phyloP scores from a whole-genome alignment of 2,797 vertebrate genomes.

The Coregonus suidteri region DNA sequence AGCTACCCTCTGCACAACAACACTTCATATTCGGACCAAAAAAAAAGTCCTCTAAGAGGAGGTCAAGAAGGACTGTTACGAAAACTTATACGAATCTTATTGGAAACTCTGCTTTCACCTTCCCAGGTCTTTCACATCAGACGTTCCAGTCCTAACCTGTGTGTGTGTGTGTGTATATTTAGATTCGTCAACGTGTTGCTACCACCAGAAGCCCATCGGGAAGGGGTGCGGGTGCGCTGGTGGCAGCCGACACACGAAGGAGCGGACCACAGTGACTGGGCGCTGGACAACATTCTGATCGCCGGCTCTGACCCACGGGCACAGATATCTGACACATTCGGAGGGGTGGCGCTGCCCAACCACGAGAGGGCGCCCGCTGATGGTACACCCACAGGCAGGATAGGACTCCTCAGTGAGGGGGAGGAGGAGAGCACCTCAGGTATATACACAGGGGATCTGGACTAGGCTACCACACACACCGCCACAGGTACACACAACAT shows the following conservation, averaged over 20 bases:
- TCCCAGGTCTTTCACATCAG: too few relatives aligned
- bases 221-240: constrained; percentile 94
- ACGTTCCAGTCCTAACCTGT: neutral
- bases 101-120: too few relatives aligned
- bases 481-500: too few relatives aligned
- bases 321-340: constrained; percentile 94
- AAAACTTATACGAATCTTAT: too few relatives aligned
- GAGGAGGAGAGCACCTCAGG: constrained; percentile 81
- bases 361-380: constrained; percentile 91
- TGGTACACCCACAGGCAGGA: constrained; percentile 78
- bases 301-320: constrained; percentile 89
- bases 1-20: too few relatives aligned
- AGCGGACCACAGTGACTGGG: constrained; percentile 93
- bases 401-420: constrained; percentile 75
- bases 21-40: too few relatives aligned
- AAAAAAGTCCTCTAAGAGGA: too few relatives aligned
- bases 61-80: too few relatives aligned
- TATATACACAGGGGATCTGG: constrained; percentile 25
- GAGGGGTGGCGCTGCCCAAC: constrained; percentile 86
- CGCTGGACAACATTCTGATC: constrained; percentile 93
- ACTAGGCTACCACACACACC: neutral
- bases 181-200: constrained; percentile 98
- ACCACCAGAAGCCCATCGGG: constrained; percentile 85
- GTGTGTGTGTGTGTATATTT: constrained; percentile 10
- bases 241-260: constrained; percentile 97